phyloP scores from a whole-genome alignment of 2,888 invertebrate species.

The Pyralis farinalis region DNA sequence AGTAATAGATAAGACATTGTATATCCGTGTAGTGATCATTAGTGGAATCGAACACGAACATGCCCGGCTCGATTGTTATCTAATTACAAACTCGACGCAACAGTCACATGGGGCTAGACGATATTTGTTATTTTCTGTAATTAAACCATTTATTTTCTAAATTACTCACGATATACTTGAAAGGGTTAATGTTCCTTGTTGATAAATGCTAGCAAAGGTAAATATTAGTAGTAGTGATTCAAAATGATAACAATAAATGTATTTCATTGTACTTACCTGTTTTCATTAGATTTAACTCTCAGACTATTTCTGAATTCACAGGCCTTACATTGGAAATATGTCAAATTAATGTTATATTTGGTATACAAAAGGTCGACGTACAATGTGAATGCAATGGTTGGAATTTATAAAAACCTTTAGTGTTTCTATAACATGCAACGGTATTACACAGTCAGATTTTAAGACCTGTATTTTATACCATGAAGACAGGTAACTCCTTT shows the following conservation, averaged over 20 bases:
- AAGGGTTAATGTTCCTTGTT: conserved; percentile 18
- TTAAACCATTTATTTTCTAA: conserved; percentile 51
- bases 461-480: too few species aligned
- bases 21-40: conserved; percentile 42
- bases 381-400: too few species aligned
- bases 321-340: too few species aligned
- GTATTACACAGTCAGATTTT: too few species aligned
- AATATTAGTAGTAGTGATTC: conserved; percentile 8
- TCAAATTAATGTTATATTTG: too few species aligned
- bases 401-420: too few species aligned
- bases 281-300: too few species aligned
- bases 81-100: conserved; percentile 68
- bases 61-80: conserved; percentile 65
- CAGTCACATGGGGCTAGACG: conserved; percentile 54
- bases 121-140: conserved; percentile 53
- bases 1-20: conserved; percentile 28
- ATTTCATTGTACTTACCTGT: background rate
- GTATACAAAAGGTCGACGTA: too few species aligned
- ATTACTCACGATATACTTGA: conserved; percentile 40
- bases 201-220: background rate
- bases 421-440: too few species aligned
- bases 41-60: conserved; percentile 61
- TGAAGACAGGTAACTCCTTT: too few species aligned
- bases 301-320: too few species aligned
- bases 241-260: conserved; percentile 2